Percentiles rank a stretch among this genome's conserved stretches.
Conservation (phyloP, 2,113 vertebrate genomes). For the Trichomycterus rosablanca region DNA sequence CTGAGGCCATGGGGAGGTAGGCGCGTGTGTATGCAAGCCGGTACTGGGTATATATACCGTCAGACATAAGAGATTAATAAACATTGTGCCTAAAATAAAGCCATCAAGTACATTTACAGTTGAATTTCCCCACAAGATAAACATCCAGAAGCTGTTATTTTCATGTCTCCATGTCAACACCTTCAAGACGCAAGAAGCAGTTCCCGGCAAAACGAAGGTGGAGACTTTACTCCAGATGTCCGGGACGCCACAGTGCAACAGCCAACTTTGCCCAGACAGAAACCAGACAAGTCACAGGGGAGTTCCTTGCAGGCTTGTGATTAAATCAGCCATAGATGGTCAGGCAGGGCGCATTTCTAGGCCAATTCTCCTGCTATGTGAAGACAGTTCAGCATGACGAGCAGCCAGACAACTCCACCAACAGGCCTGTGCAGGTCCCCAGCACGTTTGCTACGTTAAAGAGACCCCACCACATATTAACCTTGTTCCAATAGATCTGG, state of each 20-base stretch:
- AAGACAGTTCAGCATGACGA: slow-evolving; percentile 36
- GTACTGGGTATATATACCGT: too few species aligned
- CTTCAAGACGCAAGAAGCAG: slow-evolving; percentile 25
- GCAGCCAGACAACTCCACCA: slow-evolving; percentile 36
- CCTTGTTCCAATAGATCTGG: too few species aligned
- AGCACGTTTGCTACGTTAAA: too few species aligned
- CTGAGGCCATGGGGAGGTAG: too few species aligned
- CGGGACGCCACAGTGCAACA: slow-evolving; percentile 28
- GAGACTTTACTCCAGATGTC: slow-evolving; percentile 42
- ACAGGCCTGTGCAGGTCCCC: slow-evolving; percentile 36
- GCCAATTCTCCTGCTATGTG: slow-evolving; percentile 45
- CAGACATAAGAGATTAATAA: too few species aligned
- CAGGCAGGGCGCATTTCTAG: slow-evolving; percentile 40
- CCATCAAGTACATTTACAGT: too few species aligned
- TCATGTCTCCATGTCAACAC: slow-evolving; percentile 36
- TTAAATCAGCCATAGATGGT: slow-evolving; percentile 50
- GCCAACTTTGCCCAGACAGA: slow-evolving; percentile 47
- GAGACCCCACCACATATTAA: too few species aligned
- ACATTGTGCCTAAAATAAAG: too few species aligned
- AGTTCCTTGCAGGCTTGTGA: slow-evolving; percentile 49
- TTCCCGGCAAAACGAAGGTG: slow-evolving; percentile 38
- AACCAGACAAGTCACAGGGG: slow-evolving; percentile 47
- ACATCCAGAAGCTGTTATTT: slow-evolving; percentile 40
- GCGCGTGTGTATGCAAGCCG: too few species aligned
- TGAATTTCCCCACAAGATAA: slow-evolving; percentile 14